Conservation (phyloP, 2,888 invertebrate genomes). For the Lycaena phlaeas region DNA sequence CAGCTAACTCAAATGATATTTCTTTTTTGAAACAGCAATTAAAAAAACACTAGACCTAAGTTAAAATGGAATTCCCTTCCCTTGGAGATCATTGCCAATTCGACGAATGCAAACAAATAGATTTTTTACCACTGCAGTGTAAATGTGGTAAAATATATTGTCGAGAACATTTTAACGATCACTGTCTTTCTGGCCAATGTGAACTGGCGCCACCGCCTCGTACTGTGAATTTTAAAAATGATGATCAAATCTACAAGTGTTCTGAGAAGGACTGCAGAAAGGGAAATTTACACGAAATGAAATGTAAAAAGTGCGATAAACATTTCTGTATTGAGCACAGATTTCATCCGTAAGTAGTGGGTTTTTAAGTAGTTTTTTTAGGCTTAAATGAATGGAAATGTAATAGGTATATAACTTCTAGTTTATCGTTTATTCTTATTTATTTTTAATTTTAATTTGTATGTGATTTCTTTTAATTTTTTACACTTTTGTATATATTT, state of each 20-base stretch:
- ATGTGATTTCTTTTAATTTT: too few species aligned
- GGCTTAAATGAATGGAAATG: too few species aligned
- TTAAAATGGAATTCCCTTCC: constrained; percentile 80
- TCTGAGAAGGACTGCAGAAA: constrained; percentile 71
- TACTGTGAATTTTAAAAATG: constrained; percentile 46
- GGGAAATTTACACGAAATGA: constrained; percentile 75
- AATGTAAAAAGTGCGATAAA: constrained; percentile 76
- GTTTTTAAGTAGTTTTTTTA: too few species aligned
- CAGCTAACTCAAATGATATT: too few species aligned
- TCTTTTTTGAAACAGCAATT: background rate
- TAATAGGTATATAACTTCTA: too few species aligned
- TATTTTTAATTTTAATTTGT: too few species aligned
- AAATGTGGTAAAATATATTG: constrained; percentile 77
- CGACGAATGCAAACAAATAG: constrained; percentile 76
- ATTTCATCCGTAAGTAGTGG: constrained; percentile 63
- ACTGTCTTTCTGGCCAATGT: constrained; percentile 68
- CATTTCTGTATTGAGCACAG: constrained; percentile 83
- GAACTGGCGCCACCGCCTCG: constrained; percentile 49
- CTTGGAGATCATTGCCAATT: constrained; percentile 78
- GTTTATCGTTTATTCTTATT: too few species aligned
- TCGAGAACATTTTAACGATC: constrained; percentile 75
- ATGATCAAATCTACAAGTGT: constrained; percentile 67
- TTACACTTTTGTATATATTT: too few species aligned
- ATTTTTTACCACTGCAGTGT: constrained; percentile 81
- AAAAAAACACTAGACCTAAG: too few species aligned